Evolutionary conservation across 2,888 invertebrate species (phyloP), one percentile per base, ranked within the genome.

Genomic region (Germaria angustata): DNA sequence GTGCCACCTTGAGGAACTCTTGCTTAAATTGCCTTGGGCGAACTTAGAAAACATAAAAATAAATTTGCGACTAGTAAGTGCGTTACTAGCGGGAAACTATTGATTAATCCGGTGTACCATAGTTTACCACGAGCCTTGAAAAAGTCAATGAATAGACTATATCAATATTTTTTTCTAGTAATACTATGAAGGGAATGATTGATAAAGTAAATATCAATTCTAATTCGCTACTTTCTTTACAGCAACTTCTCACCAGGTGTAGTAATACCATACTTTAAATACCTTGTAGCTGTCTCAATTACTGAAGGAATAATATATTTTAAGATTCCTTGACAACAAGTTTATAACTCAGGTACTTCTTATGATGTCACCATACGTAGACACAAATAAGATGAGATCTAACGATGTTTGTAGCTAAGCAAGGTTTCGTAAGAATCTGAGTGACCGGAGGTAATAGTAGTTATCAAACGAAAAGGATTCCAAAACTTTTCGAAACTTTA

Each of bases 291-390:
- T n/a, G 39, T 28, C 9, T n/a, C 46, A 55, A 39, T 59, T 78
- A 61, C 46, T 61, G 13, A 53, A 61, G 8, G 51, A 53, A 53
- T 9, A 32, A 41, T 49, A n/a, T 34, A 41, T 41, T 41, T 24
- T 28, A 44, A 34, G 65, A 73, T 9, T 76, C 15, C 36, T 28
- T 66, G 17, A 17, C 7, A 46, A 22, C 6, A 55, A 65, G 32
- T 32, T 73, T 51, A 76, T 28, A 77, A 69, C 69, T 77, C 77
- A 77, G 77, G 77, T 69, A 78, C 69, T 71, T 71, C 63, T 69
- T 46, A 78, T 55, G 46, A 46, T 24, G 51, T 44, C 63, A 71
- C 55, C 69, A 69, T 46, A 44, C 24, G 34, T 77, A 34, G 34
- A 22, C 13, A 51, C 28, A 63, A 9, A 24, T 20, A 44, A 55